A percentile compares a stretch with the other conserved stretches of the same genome.
Conservation (phyloP, 2,797 vertebrate genomes). For the Acrossocheilus fasciatus region DNA sequence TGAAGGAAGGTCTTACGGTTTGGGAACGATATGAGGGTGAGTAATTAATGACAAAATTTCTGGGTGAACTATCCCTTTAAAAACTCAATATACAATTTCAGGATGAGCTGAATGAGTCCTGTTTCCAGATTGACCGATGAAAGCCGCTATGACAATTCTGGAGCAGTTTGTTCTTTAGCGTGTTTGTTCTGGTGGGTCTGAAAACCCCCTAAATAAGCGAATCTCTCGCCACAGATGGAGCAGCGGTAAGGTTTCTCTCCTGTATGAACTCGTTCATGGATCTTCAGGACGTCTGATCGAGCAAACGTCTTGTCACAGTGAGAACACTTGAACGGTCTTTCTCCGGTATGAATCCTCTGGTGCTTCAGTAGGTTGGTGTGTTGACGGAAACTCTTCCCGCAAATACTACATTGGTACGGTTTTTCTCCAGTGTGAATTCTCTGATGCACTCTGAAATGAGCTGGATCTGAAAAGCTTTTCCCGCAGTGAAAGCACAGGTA, state of each 20-base stretch:
- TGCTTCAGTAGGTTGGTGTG: constrained; percentile 45
- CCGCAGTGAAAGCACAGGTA: constrained; percentile 55
- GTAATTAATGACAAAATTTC: no score
- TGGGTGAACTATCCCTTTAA: no score
- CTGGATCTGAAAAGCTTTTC: constrained; percentile 50
- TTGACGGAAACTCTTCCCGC: constrained; percentile 48
- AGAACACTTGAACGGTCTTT: constrained; percentile 45
- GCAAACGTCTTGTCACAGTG: constrained; percentile 53
- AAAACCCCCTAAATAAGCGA: constrained; percentile 7
- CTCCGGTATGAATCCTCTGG: constrained; percentile 45
- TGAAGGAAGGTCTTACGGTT: no score
- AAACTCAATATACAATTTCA: neutral
- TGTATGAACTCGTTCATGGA: constrained; percentile 14
- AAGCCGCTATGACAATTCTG: neutral
- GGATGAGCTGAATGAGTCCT: neutral
- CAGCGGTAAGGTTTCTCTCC: constrained; percentile 31
- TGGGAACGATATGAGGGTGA: no score
- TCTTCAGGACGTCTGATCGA: neutral
- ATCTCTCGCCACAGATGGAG: constrained; percentile 10
- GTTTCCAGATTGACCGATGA: neutral
- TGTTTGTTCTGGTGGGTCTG: constrained; percentile 37
- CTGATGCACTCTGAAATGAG: constrained; percentile 48
- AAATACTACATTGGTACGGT: constrained; percentile 42
- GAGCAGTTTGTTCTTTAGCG: neutral
- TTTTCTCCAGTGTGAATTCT: constrained; percentile 50